Base-by-base conservation (phyloP, 2,113 vertebrate species). In the Saguinus imperator region DNA sequence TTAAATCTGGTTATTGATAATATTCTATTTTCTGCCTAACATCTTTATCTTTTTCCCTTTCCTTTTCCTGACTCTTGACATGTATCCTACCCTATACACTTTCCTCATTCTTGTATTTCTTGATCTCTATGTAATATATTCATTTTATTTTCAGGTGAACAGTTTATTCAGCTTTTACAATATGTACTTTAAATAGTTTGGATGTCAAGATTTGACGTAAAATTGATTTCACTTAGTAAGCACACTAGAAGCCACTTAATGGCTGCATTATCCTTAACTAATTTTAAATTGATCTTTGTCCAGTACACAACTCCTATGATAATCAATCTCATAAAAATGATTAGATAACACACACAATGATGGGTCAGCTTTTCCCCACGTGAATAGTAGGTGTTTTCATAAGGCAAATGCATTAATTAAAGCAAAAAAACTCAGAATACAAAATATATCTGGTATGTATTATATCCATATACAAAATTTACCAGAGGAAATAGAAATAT, bases 241-340 rank as follows among this genome's bases (percentile, higher is more conserved):
- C 61, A 64, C 13, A 64, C 29, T 64, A 64, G 27, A 95, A 96
- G 5, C 27, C 13, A 89, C 8, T 58, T 45, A 48, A 18, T 57
- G 76, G 75, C 16, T 73, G 25, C 11, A 87, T 91, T 83, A 94
- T 50, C 87, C 55, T 73, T 14, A 52, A 8, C 18, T 66, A 68
- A 27, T 43, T 94, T 80, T 72, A 90, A 90, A 73, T 32, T 88
- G 85, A 95, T 91, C 97, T 96, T 96, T 96, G 77, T n/a, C 76
- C 81, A 11, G 45, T 73, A 64, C 72, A 96, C 27, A 94, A 90
- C 72, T 66, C 18, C 48, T 58, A 12, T 52, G 6, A 45, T 94
- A 96, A 90, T 84, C 43, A 48, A 21, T 52, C 40, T 16, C 45
- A 96, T 98, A 96, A 94, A 96, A 92, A 40, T 43, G 48, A 89